Base-by-base conservation (phyloP, 2,797 vertebrate genomes). In the Prunella strophiata region DNA sequence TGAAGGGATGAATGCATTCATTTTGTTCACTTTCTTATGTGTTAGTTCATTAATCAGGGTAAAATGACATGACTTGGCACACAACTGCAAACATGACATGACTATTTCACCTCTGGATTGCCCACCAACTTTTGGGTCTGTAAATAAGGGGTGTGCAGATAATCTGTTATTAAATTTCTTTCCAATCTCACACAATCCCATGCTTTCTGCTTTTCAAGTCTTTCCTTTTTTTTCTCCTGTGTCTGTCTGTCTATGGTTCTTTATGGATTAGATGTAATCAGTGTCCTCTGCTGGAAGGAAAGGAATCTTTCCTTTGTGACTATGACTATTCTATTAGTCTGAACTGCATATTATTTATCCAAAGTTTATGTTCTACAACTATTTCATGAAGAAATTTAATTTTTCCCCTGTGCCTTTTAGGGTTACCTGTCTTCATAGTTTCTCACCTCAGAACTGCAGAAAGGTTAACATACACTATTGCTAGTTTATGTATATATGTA, bases 211-310 rank as follows among this genome's bases (percentile, higher is more conserved):
- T 91, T 91, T 86, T 75, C 52, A 57, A 84, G 29, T 74, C 72
- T 94, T 94, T 88, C 54, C 19, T 54, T 68, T 81, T 68, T 68
- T 63, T 72, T 30, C 51, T 78, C 43, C 58, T 73, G 2, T 94
- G 66, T 93, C 51, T 91, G 58, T 95, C 32, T 96, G 81, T 78
- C 66, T 38, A 85, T 83, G 42, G 7, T 54, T 92, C 34, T 66
- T 89, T 76, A 66, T 32, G 23, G 51, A 43, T 77, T 76, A 85
- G 20, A 40, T 63, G 45, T 30, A 86, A 88, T 32, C 47, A 81
- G 57, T 65, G 13, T 78, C 63, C 55, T 72, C 45, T 79, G 10
- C 9, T 34, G 30, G 45, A 88, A 85, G 43, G 55, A 78, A 73
- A 79, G 62, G 7, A 86, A 40, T 65, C 16, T 91, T 93, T 78